phyloP scores from a whole-genome alignment of 2,113 vertebrate genomes.

The Passer domesticus region DNA sequence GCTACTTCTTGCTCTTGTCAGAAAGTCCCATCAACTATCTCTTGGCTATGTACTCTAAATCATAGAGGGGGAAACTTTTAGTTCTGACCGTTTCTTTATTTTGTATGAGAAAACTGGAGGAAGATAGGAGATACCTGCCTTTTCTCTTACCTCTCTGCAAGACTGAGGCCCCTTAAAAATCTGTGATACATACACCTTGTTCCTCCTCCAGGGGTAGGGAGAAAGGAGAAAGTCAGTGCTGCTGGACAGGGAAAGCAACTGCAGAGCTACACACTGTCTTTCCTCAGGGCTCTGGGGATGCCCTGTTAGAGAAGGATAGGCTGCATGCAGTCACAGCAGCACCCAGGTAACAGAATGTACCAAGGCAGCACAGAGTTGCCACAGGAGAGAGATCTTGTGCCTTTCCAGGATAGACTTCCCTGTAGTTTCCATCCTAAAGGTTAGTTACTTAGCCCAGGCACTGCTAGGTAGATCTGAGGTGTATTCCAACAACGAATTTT shows the following conservation, averaged over 20 bases:
- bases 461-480: neutral
- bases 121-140: neutral
- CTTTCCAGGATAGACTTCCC: neutral
- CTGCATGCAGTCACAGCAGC: neutral
- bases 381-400: neutral
- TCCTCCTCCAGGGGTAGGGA: neutral
- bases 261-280: neutral
- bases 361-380: neutral
- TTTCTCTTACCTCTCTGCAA: neutral
- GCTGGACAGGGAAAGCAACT: neutral
- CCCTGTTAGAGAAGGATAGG: neutral
- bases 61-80: neutral
- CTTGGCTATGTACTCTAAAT: neutral
- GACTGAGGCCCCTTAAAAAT: neutral
- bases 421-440: neutral
- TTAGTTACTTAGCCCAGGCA: neutral
- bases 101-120: neutral
- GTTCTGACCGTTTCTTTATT: neutral
- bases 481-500: neutral
- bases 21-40: neutral
- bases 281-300: neutral
- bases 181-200: neutral
- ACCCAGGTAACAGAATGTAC: neutral
- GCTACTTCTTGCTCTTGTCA: neutral
- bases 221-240: neutral